These are phyloP conservation scores for Aplidium turbinatum DNA, from an alignment of 23 tunicate species.

Conservation along the genomic window DNA sequence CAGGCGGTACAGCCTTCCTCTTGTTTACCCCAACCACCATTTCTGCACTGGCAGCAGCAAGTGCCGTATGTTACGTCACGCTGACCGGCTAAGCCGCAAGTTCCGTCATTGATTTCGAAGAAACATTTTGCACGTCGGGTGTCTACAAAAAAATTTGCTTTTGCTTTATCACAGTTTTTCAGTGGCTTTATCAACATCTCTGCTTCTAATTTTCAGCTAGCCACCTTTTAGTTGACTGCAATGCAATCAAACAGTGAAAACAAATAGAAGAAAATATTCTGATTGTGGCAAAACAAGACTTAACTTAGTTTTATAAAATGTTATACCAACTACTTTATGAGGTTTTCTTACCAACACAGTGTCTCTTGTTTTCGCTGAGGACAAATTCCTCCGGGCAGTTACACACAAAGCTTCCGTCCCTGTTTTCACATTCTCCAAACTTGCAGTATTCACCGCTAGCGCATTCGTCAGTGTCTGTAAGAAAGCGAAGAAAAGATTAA, in stretches of 20 bases:
- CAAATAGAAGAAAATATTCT: no score
- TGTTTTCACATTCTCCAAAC: conserved; percentile 84
- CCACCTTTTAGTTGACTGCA: no score
- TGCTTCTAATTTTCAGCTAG: no score
- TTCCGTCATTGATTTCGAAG: conserved; percentile 5
- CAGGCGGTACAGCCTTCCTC: conserved; percentile 49
- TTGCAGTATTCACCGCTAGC: conserved; percentile 14
- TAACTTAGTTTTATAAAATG: no score
- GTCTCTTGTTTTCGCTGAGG: conserved; percentile 9
- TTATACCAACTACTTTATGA: no score
- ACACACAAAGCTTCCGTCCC: conserved; percentile 76
- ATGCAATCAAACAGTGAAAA: no score
- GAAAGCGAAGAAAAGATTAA: not conserved
- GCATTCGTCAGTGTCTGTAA: conserved; percentile 32
- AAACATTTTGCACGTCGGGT: conserved; percentile 41
- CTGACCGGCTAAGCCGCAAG: conserved; percentile 24
- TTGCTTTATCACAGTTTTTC: no score
- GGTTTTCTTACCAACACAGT: conserved; percentile 28
- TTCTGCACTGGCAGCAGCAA: conserved; percentile 81
- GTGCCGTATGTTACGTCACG: conserved; percentile 15
- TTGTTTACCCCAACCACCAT: conserved; percentile 70
- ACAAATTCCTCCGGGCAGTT: conserved; percentile 80
- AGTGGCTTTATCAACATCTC: no score
- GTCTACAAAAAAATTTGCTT: no score
- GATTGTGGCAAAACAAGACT: no score